These are phyloP conservation scores for Lucilia sericata DNA, from an alignment of 1,140 invertebrate species.

Conservation along the genomic window DNA sequence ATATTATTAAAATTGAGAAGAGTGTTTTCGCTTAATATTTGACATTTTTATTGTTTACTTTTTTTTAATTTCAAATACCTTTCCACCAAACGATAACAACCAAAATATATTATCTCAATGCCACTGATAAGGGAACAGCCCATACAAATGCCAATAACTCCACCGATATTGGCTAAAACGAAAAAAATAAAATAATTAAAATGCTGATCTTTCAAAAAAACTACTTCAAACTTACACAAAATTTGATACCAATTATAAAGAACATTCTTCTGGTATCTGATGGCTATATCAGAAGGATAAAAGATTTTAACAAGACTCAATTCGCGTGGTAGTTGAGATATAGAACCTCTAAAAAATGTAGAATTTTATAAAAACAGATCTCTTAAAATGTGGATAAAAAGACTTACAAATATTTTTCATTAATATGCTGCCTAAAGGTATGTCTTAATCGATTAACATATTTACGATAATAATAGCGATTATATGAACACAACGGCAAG, in stretches of 20 bases:
- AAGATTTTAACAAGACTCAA: slow-evolving; percentile 42
- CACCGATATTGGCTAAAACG: slow-evolving; percentile 43
- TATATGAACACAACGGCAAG: slow-evolving; percentile 29
- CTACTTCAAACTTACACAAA: slow-evolving; percentile 35
- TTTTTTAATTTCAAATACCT: slow-evolving; percentile 19
- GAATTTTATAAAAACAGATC: too few species aligned
- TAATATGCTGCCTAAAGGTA: not conserved
- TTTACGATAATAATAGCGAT: slow-evolving; percentile 32
- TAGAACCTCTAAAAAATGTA: not conserved
- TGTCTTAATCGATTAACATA: not conserved
- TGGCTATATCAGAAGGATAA: not conserved
- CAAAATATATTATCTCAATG: slow-evolving; percentile 46
- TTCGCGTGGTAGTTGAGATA: not conserved
- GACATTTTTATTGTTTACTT: not conserved
- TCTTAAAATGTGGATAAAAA: too few species aligned
- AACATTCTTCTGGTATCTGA: slow-evolving; percentile 21
- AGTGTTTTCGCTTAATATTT: too few species aligned
- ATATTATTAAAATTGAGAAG: too few species aligned
- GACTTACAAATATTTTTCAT: slow-evolving; percentile 27
- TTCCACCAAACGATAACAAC: slow-evolving; percentile 9
- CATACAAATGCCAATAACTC: slow-evolving; percentile 43
- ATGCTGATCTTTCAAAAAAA: not conserved
- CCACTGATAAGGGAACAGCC: slow-evolving; percentile 46
- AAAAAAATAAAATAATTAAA: slow-evolving; percentile 14
- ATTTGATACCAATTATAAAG: slow-evolving; percentile 47